Evolutionary conservation across 2,888 invertebrate genomes (phyloP), one percentile per base, ranked within the genome.

Genomic region (Pyrgus malvae): DNA sequence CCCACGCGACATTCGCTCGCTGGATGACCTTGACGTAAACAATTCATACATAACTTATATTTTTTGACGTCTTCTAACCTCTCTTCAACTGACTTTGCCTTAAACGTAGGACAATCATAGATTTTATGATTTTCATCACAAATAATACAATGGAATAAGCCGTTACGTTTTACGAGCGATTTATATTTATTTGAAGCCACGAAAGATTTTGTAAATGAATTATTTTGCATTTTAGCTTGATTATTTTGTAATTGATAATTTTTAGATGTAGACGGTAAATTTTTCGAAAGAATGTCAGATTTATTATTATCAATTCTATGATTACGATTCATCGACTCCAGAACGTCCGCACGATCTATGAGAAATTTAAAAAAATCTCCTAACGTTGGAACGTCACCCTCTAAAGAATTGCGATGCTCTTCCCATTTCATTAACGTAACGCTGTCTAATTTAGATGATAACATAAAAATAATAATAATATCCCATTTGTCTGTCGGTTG

Each of bases 361-460:
- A 68, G 9, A 35, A 68, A 67, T 25, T 61, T 61, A 46, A 53
- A 41, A 17, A 67, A 66, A 8, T 65, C 56, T 0, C 65, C 55
- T 42, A 67, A 59, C 0, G 37, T 63, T 3, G 67, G 66, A 1
- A 41, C 19, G 12, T 61, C 65, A 6, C 8, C 11, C 3, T 44
- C 48, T 0, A 49, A 27, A 29, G 2, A 54, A 3, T 60, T 63
- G 2, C 63, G 55, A 11, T 56, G 16, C 17, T 68, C 69, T 11
- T 69, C 67, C 65, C 68, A 69, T 45, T 67, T 68, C 3, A 37
- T 8, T 4, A 61, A 7, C 0, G 67, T 65, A 3, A 38, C 8
- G 17, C 9, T 37, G 17, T 67, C 65, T 29, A 67, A 35, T 35
- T 64, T 66, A 1, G 58, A 55, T 1, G 57, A 45, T 7, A 66